Percentiles rank a stretch among this genome's conserved stretches.
phyloP scores from a whole-genome alignment of 1,140 invertebrate species.

The Papilio dardanus region DNA sequence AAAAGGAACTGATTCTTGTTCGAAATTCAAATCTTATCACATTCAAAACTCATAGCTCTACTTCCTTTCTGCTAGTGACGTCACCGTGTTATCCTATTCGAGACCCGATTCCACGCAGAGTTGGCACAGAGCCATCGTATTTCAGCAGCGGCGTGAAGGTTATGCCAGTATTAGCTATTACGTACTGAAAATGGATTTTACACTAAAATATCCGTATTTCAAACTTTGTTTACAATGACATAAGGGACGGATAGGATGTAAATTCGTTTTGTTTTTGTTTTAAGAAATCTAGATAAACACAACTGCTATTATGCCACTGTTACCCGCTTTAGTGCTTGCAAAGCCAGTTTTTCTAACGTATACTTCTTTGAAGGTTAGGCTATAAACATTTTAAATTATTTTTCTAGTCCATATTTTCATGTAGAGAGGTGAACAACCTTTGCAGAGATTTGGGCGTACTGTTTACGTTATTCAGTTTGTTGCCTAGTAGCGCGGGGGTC shows the following conservation, averaged over 20 bases:
- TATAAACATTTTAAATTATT: neutral
- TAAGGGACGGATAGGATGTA: neutral
- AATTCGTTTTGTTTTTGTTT: neutral
- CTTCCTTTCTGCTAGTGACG: neutral
- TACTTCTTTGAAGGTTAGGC: neutral
- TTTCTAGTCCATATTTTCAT: neutral
- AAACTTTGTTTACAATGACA: neutral
- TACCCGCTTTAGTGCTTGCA: neutral
- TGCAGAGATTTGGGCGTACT: slow-evolving; percentile 17
- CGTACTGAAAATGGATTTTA: neutral
- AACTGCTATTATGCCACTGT: too few species aligned
- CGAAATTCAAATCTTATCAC: neutral
- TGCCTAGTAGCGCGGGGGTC: slow-evolving; percentile 21
- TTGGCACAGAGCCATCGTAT: slow-evolving; percentile 26
- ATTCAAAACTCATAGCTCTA: neutral
- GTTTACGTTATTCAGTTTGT: slow-evolving; percentile 27
- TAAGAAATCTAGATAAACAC: neutral
- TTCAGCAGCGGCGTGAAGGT: slow-evolving; percentile 22
- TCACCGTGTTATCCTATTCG: slow-evolving; percentile 19
- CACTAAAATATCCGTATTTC: slow-evolving; percentile 1
- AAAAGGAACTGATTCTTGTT: neutral
- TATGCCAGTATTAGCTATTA: slow-evolving; percentile 10
- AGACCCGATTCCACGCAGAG: neutral
- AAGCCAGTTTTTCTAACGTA: neutral
- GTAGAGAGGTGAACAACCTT: neutral